These are phyloP conservation scores for Drosophila birchii DNA, from an alignment of 2,888 invertebrate species.

Conservation along the genomic window DNA sequence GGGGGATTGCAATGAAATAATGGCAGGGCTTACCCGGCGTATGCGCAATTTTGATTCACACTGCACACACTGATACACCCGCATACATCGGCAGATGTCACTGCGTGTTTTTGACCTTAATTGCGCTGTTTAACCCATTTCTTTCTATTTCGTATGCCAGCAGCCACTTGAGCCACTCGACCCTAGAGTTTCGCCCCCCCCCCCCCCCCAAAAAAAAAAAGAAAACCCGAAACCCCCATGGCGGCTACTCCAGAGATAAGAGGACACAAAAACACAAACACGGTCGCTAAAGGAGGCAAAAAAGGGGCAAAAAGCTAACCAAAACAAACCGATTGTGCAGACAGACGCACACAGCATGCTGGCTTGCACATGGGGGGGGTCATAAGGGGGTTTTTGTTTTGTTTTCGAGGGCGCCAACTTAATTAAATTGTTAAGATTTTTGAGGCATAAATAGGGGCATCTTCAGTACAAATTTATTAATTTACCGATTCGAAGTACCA, in stretches of 20 bases:
- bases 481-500: no score
- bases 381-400: neutral
- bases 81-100: constrained; percentile 20
- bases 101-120: constrained; percentile 78
- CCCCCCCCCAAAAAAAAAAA: constrained; percentile 13
- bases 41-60: constrained; percentile 69
- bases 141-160: constrained; percentile 50
- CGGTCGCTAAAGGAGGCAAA: constrained; percentile 9
- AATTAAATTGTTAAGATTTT: no score
- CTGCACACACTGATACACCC: constrained; percentile 31
- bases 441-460: no score
- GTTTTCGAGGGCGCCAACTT: neutral
- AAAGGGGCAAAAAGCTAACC: constrained; percentile 32
- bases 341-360: constrained; percentile 17
- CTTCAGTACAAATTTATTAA: no score
- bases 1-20: constrained; percentile 62
- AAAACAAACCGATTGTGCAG: constrained; percentile 31
- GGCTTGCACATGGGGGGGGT: constrained; percentile 16
- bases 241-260: constrained; percentile 33
- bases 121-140: constrained; percentile 79
- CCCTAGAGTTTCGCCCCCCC: constrained; percentile 34
- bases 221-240: neutral
- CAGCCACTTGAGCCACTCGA: constrained; percentile 57
- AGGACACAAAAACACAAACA: constrained; percentile 12
- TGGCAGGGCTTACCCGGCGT: constrained; percentile 75